Evolutionary conservation across 1,140 invertebrate genomes (phyloP).

Genomic region (Brachionus manjavacas): DNA sequence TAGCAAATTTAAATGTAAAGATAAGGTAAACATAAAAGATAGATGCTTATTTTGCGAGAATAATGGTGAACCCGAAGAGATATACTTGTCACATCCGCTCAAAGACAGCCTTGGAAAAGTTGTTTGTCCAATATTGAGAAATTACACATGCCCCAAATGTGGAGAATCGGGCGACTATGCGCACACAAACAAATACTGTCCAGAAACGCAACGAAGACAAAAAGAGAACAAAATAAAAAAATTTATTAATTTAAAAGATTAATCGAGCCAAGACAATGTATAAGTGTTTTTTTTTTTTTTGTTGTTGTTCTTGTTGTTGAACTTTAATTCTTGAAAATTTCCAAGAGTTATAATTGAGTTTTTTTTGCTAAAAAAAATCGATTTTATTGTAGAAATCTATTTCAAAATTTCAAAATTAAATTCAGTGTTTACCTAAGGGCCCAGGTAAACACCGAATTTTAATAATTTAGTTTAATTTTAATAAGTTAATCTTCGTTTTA

Average conservation of each 20-base stretch:
- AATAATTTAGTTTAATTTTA: neutral
- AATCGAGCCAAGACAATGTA: neutral
- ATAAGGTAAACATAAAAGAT: neutral
- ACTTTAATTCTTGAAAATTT: neutral
- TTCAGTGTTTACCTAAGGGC: neutral
- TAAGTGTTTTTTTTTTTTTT: neutral
- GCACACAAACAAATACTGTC: constrained; percentile 59
- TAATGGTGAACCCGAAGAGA: constrained; percentile 55
- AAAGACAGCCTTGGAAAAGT: constrained; percentile 49
- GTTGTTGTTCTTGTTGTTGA: neutral
- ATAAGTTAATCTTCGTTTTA: constrained; percentile 10
- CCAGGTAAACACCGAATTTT: neutral
- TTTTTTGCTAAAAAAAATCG: neutral
- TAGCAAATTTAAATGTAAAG: neutral
- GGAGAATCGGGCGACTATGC: constrained; percentile 60
- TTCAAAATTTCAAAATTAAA: neutral
- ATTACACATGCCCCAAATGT: constrained; percentile 60
- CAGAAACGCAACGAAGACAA: constrained; percentile 43
- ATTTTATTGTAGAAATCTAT: neutral
- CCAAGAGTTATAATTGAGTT: neutral
- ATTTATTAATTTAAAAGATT: constrained; percentile 27
- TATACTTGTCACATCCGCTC: constrained; percentile 59
- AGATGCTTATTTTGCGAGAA: constrained; percentile 34
- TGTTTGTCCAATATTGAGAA: constrained; percentile 61
- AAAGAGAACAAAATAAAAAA: constrained; percentile 37